A percentile compares a stretch with the other conserved stretches of the same genome.
Conservation (phyloP, 2,797 vertebrate species). For the Oreortyx pictus region DNA sequence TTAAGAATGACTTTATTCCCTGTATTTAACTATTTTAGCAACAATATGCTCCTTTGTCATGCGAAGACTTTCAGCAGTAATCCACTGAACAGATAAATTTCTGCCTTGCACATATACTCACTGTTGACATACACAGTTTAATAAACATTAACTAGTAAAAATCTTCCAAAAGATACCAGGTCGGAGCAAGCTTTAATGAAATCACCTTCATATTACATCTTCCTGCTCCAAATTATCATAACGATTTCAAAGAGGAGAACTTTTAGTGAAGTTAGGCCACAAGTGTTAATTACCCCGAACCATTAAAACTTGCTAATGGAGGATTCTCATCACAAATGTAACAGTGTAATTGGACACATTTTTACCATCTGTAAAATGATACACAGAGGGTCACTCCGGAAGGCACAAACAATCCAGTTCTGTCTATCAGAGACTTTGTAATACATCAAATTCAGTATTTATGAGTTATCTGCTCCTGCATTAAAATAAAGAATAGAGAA, state of each 20-base stretch:
- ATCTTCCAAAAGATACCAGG: background rate
- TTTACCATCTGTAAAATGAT: background rate
- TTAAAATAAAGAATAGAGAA: background rate
- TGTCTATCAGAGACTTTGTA: background rate
- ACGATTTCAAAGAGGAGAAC: conserved; percentile 1
- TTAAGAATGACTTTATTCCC: background rate
- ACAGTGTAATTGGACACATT: conserved; percentile 40
- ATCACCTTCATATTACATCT: background rate
- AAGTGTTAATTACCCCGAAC: background rate
- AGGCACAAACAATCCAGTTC: conserved; percentile 15
- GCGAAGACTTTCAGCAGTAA: background rate
- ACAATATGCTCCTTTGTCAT: background rate
- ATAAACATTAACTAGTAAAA: background rate
- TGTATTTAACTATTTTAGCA: background rate
- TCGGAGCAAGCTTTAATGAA: background rate
- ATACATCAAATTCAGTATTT: background rate
- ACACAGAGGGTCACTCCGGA: background rate
- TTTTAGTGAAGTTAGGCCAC: background rate
- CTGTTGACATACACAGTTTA: background rate
- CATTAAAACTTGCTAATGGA: background rate
- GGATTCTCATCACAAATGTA: background rate
- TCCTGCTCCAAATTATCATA: background rate
- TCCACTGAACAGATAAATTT: background rate
- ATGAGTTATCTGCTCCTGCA: background rate
- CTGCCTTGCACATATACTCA: background rate